Conservation (phyloP, 2,113 vertebrate species). For the Macrotis lagotis region DNA sequence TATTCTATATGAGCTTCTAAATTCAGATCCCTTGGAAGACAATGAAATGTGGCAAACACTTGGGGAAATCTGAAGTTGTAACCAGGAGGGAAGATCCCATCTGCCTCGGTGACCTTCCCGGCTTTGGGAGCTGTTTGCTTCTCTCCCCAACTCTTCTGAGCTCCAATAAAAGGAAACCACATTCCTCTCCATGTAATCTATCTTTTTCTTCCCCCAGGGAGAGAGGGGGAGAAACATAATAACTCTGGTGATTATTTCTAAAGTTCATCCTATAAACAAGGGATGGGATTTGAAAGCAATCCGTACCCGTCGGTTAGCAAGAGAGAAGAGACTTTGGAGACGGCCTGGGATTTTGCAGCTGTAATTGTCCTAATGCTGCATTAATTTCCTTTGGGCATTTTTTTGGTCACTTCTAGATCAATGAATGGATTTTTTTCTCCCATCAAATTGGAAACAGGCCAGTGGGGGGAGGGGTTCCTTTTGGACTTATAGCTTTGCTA, state of each 20-base stretch:
- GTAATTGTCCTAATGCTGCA: conserved; percentile 21
- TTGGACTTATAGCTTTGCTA: neutral
- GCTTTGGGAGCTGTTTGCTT: conserved; percentile 45
- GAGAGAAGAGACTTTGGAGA: conserved; percentile 39
- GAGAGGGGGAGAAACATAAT: conserved; percentile 25
- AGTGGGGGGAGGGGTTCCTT: conserved; percentile 10
- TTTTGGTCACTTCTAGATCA: conserved; percentile 52
- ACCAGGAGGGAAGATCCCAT: conserved; percentile 18
- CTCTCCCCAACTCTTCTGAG: conserved; percentile 25
- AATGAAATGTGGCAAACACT: conserved; percentile 1
- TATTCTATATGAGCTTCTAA: conserved; percentile 19
- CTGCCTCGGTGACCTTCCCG: conserved; percentile 35
- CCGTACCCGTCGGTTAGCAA: conserved; percentile 51
- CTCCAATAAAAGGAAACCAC: conserved; percentile 49
- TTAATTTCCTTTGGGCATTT: conserved; percentile 46
- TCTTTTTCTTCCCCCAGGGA: conserved; percentile 15
- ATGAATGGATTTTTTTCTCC: neutral
- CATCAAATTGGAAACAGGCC: conserved; percentile 16
- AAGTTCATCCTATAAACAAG: conserved; percentile 20
- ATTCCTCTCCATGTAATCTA: neutral
- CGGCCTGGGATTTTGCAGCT: conserved; percentile 52
- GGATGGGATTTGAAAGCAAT: conserved; percentile 35
- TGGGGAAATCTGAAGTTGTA: conserved; percentile 40
- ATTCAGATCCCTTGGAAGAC: conserved; percentile 12
- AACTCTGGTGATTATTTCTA: conserved; percentile 33